Percentiles rank a stretch among this genome's conserved stretches.
These are phyloP conservation scores for Lophius piscatorius DNA, from an alignment of 2,113 vertebrate genomes.

Conservation along the genomic window DNA sequence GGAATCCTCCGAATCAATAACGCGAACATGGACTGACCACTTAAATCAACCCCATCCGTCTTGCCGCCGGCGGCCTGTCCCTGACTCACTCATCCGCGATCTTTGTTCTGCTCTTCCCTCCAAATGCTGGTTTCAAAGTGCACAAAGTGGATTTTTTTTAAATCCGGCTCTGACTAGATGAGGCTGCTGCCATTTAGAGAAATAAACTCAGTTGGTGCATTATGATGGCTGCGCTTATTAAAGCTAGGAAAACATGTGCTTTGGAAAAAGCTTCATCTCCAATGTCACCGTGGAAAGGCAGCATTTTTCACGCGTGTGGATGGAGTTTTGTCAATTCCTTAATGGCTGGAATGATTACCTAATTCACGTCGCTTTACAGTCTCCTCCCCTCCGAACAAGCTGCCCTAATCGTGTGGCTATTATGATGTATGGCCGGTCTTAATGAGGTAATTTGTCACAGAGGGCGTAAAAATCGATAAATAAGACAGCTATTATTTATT, in stretches of 20 bases:
- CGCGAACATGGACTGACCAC: constrained; percentile 77
- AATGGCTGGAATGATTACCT: constrained; percentile 63
- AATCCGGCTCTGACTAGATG: constrained; percentile 7
- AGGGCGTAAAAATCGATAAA: constrained; percentile 65
- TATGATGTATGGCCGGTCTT: constrained; percentile 69
- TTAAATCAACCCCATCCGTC: constrained; percentile 76
- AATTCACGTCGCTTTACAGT: constrained; percentile 62
- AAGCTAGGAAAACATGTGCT: constrained; percentile 10
- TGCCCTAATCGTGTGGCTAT: constrained; percentile 62
- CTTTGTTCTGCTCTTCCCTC: constrained; percentile 26
- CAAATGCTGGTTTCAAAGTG: constrained; percentile 12
- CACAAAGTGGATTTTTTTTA: constrained; percentile 41
- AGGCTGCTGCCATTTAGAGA: background rate
- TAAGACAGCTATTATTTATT: constrained; percentile 71
- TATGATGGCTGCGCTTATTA: background rate
- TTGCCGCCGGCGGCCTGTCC: constrained; percentile 43
- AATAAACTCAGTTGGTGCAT: background rate
- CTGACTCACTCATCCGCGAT: constrained; percentile 41
- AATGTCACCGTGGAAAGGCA: constrained; percentile 6
- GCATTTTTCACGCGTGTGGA: constrained; percentile 21
- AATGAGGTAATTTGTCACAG: constrained; percentile 72
- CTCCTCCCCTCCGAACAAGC: constrained; percentile 65
- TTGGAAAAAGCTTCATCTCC: background rate
- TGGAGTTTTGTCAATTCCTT: constrained; percentile 52
- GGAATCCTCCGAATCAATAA: constrained; percentile 77